A percentile compares a stretch with the other conserved stretches of the same genome.
Evolutionary conservation across 2,888 invertebrate genomes (phyloP).

Genomic region (Nasonovia ribisnigri): DNA sequence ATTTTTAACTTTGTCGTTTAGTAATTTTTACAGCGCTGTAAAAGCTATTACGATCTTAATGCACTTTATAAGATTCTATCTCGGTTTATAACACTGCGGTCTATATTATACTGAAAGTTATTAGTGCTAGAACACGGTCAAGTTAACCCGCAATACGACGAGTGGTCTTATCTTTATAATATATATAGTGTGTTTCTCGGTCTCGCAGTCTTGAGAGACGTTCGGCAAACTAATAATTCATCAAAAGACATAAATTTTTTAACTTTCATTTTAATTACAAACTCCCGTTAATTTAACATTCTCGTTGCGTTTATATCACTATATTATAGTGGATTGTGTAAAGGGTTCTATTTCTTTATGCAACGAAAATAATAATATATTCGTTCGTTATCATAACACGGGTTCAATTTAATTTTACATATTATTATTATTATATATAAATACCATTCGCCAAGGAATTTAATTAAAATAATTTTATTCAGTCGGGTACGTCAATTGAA

Average conservation of each 20-base stretch:
- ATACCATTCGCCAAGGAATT: neutral
- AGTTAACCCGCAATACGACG: neutral
- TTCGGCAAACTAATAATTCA: slow-evolving; percentile 22
- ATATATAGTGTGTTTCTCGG: neutral
- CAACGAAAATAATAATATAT: slow-evolving; percentile 29
- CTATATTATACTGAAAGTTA: slow-evolving; percentile 12
- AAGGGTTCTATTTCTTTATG: neutral
- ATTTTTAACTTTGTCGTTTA: neutral
- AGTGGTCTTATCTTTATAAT: slow-evolving; percentile 28
- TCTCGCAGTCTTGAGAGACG: neutral
- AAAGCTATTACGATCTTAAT: slow-evolving; percentile 34
- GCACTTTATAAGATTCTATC: slow-evolving; percentile 23
- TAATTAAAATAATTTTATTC: slow-evolving; percentile 17
- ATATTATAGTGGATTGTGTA: neutral
- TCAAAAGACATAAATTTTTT: slow-evolving; percentile 27
- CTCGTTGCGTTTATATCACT: slow-evolving; percentile 3
- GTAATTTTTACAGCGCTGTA: neutral
- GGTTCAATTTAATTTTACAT: slow-evolving; percentile 1
- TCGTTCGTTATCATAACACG: slow-evolving; percentile 6
- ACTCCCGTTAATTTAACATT: slow-evolving; percentile 35
- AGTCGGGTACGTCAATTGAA: neutral
- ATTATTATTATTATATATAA: neutral
- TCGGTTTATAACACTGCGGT: slow-evolving; percentile 10
- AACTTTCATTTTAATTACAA: slow-evolving; percentile 39
- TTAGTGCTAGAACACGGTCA: slow-evolving; percentile 12